Evolutionary conservation across 2,888 invertebrate species (phyloP).

Genomic region (Chromoteleia sp.): DNA sequence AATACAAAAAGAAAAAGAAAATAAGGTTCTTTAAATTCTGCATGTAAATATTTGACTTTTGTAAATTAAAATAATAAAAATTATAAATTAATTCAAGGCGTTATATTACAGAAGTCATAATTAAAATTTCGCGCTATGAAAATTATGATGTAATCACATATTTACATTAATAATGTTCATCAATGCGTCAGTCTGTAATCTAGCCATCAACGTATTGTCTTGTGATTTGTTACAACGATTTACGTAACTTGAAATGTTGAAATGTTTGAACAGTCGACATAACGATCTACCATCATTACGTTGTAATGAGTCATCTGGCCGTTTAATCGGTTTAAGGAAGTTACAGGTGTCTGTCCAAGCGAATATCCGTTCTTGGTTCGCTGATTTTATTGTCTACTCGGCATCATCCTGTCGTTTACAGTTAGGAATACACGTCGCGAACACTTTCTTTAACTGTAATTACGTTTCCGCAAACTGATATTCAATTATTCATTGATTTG

Average conservation of each 20-base stretch:
- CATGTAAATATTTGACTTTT: not conserved
- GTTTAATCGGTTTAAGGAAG: conserved; percentile 57
- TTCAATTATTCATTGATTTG: conserved; percentile 44
- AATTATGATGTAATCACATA: conserved; percentile 4
- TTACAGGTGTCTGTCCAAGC: conserved; percentile 69
- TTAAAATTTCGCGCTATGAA: not conserved
- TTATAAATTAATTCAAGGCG: conserved; percentile 14
- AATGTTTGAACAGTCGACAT: conserved; percentile 32
- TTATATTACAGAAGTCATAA: not conserved
- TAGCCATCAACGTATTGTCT: conserved; percentile 18
- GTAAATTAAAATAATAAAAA: not conserved
- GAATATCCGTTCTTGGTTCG: conserved; percentile 67
- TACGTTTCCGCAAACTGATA: not conserved
- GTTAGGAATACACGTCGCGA: conserved; percentile 19
- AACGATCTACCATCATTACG: conserved; percentile 25
- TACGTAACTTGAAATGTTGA: conserved; percentile 47
- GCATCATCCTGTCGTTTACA: conserved; percentile 36
- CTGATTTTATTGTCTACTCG: conserved; percentile 51
- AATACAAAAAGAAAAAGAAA: not conserved
- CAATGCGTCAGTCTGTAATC: conserved; percentile 18
- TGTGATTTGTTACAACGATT: conserved; percentile 29
- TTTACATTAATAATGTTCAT: conserved; percentile 35
- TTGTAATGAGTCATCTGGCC: conserved; percentile 42
- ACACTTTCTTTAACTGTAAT: conserved; percentile 32
- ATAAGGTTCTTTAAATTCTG: conserved; percentile 10